These are phyloP conservation scores for Pangasius larnaudii DNA, from an alignment of 2,797 vertebrate genomes.

Conservation along the genomic window DNA sequence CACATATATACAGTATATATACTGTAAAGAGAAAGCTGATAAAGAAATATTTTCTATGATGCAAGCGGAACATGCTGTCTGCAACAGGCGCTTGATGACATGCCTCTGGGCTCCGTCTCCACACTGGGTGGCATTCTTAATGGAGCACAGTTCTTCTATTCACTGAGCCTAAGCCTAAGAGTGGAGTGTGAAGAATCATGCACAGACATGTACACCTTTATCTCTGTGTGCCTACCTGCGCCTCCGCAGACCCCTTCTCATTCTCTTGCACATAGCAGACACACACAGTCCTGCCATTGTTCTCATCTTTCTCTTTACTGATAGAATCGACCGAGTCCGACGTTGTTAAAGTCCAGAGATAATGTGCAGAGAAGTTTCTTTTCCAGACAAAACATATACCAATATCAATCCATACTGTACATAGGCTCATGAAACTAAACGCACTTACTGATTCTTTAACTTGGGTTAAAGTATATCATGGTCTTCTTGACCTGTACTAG, in stretches of 20 bases:
- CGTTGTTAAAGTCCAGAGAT: conserved; percentile 55
- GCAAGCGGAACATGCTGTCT: not conserved
- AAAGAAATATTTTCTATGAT: conserved; percentile 11
- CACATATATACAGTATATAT: too few species aligned
- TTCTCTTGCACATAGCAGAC: conserved; percentile 60
- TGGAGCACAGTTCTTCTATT: conserved; percentile 44
- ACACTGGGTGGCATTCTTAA: conserved; percentile 74
- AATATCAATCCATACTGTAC: not conserved
- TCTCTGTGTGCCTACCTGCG: conserved; percentile 57
- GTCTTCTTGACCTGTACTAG: conserved; percentile 7
- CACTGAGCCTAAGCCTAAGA: conserved; percentile 34
- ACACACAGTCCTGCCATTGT: conserved; percentile 75
- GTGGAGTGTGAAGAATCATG: conserved; percentile 62
- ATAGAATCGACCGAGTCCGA: conserved; percentile 68
- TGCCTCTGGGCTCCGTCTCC: conserved; percentile 57
- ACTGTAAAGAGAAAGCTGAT: not conserved
- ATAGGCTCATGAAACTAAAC: not conserved
- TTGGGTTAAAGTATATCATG: not conserved
- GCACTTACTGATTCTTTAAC: not conserved
- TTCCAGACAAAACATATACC: conserved; percentile 1
- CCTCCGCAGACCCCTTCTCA: conserved; percentile 47
- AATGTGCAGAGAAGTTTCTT: not conserved
- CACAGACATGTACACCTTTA: conserved; percentile 69
- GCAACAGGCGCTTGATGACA: conserved; percentile 45
- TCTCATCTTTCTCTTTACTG: conserved; percentile 56